These are phyloP conservation scores for Lonchura striata DNA, from an alignment of 2,113 vertebrate genomes.

Conservation along the genomic window DNA sequence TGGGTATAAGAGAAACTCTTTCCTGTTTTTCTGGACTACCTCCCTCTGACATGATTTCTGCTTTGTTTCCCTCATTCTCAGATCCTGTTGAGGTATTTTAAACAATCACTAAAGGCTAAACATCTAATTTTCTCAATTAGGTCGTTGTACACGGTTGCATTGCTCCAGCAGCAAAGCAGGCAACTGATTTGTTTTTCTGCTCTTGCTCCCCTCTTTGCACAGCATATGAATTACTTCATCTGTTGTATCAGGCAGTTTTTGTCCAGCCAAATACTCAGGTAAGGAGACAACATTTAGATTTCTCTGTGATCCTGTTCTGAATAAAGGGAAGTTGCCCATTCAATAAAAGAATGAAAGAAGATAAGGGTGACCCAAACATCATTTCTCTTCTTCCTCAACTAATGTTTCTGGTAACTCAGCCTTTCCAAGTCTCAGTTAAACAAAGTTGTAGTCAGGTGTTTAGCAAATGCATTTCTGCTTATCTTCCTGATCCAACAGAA, in stretches of 20 bases:
- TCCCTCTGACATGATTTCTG: not conserved
- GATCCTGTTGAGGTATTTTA: not conserved
- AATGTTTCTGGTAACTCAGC: not conserved
- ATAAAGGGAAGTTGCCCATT: not conserved
- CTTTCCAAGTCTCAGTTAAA: not conserved
- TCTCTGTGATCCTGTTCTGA: not conserved
- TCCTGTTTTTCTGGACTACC: not conserved
- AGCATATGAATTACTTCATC: constrained; percentile 29
- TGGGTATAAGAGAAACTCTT: not conserved
- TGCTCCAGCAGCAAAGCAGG: constrained; percentile 8
- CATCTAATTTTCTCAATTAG: not conserved
- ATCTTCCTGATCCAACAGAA: not conserved
- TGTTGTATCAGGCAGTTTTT: constrained; percentile 38
- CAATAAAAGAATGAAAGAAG: not conserved
- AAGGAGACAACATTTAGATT: constrained; percentile 4
- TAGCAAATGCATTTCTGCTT: not conserved
- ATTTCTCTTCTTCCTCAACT: not conserved
- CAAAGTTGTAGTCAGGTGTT: not conserved
- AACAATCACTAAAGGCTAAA: not conserved
- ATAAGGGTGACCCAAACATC: not conserved
- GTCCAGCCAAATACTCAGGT: not conserved
- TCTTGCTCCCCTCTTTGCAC: constrained; percentile 26
- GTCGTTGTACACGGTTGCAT: not conserved
- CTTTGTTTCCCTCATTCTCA: not conserved
- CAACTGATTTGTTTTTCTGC: constrained; percentile 12